Percentiles rank a stretch among this genome's conserved stretches.
phyloP scores from a whole-genome alignment of 2,888 invertebrate genomes.

The Spodoptera littoralis region DNA sequence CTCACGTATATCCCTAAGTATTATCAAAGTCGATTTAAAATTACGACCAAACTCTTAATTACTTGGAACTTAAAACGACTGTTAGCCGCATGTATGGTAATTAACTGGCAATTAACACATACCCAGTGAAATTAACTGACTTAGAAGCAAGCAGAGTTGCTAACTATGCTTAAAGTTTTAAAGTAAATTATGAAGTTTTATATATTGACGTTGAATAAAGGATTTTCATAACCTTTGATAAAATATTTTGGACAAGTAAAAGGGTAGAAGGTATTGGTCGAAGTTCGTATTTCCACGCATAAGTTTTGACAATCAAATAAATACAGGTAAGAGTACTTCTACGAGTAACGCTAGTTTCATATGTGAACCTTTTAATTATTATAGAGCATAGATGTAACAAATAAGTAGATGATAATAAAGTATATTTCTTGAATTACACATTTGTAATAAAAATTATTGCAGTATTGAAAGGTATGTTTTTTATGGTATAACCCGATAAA shows the following conservation, averaged over 20 bases:
- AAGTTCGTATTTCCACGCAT: too few relatives aligned
- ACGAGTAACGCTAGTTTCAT: too few relatives aligned
- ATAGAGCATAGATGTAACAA: too few relatives aligned
- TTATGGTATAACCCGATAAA: too few relatives aligned
- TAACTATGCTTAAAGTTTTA: conserved; percentile 7
- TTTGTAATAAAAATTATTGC: too few relatives aligned
- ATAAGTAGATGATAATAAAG: too few relatives aligned
- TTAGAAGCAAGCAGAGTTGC: conserved; percentile 26
- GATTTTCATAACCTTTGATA: conserved; percentile 12
- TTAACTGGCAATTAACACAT: conserved; percentile 41
- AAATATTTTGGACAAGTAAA: conserved; percentile 19
- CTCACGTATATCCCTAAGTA: background rate
- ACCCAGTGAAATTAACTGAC: conserved; percentile 19
- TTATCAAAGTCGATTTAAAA: conserved; percentile 5
- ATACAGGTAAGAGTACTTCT: too few relatives aligned
- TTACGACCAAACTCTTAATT: conserved; percentile 9
- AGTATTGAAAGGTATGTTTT: too few relatives aligned
- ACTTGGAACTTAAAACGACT: conserved; percentile 28
- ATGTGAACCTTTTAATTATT: too few relatives aligned
- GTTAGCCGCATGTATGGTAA: conserved; percentile 36
- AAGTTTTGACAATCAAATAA: background rate
- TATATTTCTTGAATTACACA: too few relatives aligned
- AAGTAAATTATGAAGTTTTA: conserved; percentile 25
- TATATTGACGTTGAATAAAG: conserved; percentile 1
- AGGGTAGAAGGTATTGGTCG: conserved; percentile 9